Percentiles rank a stretch among this genome's conserved stretches.
Evolutionary conservation across 2,113 vertebrate species (phyloP).

Genomic region (Aspidoscelis tigris): DNA sequence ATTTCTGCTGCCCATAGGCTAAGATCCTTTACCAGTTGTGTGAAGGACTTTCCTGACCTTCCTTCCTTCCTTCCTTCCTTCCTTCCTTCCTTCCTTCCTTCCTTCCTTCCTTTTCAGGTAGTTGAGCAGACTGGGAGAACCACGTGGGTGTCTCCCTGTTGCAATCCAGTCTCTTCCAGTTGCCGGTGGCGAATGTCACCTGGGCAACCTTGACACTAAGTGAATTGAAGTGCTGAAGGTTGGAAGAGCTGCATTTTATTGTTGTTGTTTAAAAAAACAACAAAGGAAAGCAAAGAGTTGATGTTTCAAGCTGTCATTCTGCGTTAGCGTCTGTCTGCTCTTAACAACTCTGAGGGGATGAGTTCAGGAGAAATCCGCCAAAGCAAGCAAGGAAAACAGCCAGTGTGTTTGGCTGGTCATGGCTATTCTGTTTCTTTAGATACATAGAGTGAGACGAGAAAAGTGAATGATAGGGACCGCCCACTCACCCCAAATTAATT

Average conservation of each 20-base stretch:
- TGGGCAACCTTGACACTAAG: neutral
- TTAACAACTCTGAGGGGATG: neutral
- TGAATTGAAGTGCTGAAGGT: accelerated
- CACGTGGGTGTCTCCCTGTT: neutral
- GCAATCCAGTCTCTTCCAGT: neutral
- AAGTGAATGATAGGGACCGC: neutral
- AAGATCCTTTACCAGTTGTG: too few relatives aligned
- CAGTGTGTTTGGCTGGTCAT: neutral
- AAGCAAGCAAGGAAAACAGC: neutral
- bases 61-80: neutral
- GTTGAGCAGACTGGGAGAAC: neutral
- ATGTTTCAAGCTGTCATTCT: neutral
- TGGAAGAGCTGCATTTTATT: neutral
- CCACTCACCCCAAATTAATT: too few relatives aligned
- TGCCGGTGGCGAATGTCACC: accelerated
- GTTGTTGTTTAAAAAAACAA: neutral
- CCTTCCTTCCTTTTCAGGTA: slow-evolving; percentile 20
- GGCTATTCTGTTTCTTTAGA: neutral
- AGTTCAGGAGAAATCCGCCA: neutral
- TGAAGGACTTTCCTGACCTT: neutral
- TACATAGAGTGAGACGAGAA: neutral
- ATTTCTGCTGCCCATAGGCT: too few relatives aligned
- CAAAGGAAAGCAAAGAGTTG: neutral
- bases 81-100: neutral
- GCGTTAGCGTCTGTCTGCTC: neutral